Evolutionary conservation across 2,888 invertebrate genomes (phyloP).

Genomic region (Nudaria mundana): DNA sequence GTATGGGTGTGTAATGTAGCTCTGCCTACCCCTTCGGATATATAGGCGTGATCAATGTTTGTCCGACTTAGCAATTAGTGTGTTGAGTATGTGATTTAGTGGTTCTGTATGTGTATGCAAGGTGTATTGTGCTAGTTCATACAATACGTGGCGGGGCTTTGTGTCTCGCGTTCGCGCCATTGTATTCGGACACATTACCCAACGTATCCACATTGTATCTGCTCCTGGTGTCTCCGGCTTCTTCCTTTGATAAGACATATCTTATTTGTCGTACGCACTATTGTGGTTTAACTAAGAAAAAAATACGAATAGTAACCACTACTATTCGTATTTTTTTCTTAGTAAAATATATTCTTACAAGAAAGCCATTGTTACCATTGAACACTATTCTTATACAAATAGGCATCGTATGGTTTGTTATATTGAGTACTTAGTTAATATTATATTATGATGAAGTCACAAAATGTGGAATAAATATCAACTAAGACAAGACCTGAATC

Average conservation of each 20-base stretch:
- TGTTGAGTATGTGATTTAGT: conserved; percentile 42
- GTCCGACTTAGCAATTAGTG: conserved; percentile 46
- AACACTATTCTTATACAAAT: no score
- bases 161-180: conserved; percentile 72
- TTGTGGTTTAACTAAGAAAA: no score
- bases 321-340: conserved; percentile 22
- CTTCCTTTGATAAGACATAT: conserved; percentile 70
- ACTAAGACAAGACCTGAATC: no score
- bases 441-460: no score
- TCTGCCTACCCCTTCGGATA: no score
- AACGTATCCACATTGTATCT: conserved; percentile 75
- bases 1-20: no score
- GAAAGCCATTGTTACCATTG: conserved; percentile 13
- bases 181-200: conserved; percentile 77
- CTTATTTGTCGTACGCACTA: conserved; percentile 57
- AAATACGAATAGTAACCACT: no score
- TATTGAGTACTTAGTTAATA: no score
- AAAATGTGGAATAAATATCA: no score
- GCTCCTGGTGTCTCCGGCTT: conserved; percentile 62
- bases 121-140: conserved; percentile 75
- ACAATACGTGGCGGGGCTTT: conserved; percentile 74
- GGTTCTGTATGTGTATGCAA: conserved; percentile 62
- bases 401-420: no score
- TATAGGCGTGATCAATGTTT: no score
- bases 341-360: conserved; percentile 22